Percentiles rank a stretch among this genome's conserved stretches.
These are phyloP conservation scores for Agrotis segetum DNA, from an alignment of 2,888 invertebrate genomes.

Conservation along the genomic window DNA sequence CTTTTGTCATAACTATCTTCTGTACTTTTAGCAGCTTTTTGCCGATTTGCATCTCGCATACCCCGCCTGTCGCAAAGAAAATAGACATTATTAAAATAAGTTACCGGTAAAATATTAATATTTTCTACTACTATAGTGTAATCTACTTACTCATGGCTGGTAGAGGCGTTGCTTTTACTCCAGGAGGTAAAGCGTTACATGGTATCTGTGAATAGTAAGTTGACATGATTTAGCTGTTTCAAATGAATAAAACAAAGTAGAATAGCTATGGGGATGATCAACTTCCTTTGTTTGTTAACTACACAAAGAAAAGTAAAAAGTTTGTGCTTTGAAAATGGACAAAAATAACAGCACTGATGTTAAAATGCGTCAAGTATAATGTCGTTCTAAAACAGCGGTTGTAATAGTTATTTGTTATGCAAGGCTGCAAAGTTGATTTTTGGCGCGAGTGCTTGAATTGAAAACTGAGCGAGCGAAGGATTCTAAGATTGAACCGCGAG, in stretches of 20 bases:
- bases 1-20: constrained; percentile 93
- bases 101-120: background rate
- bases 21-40: constrained; percentile 92
- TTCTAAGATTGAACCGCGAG: too few species aligned
- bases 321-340: background rate
- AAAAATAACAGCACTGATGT: background rate
- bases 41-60: constrained; percentile 91
- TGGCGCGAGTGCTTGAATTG: too few species aligned
- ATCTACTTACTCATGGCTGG: constrained; percentile 80
- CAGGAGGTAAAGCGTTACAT: constrained; percentile 83
- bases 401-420: too few species aligned
- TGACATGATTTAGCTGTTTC: background rate
- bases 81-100: background rate
- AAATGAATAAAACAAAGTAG: background rate
- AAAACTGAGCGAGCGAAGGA: too few species aligned
- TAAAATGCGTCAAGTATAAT: background rate
- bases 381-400: too few species aligned
- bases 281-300: background rate
- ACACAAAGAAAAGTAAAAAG: too few species aligned
- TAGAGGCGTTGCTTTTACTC: constrained; percentile 84
- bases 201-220: constrained; percentile 77
- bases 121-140: background rate
- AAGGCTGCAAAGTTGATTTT: too few species aligned
- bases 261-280: background rate
- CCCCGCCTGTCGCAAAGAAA: constrained; percentile 70